These are phyloP conservation scores for Theretra japonica DNA, from an alignment of 2,888 invertebrate genomes.

Conservation along the genomic window DNA sequence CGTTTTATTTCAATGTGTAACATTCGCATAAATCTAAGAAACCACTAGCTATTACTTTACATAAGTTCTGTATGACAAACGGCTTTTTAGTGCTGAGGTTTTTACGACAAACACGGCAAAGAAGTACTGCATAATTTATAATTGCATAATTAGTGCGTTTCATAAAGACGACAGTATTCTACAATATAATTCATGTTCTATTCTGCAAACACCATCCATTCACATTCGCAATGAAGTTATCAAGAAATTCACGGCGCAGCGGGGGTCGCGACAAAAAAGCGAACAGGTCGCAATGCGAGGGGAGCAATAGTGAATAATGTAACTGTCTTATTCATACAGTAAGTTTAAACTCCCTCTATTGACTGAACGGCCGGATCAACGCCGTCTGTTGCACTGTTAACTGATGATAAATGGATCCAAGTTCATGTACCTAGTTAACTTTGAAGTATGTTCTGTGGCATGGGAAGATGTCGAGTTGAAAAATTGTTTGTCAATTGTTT, in stretches of 20 bases:
- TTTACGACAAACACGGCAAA: not conserved
- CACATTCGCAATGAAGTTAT: constrained; percentile 79
- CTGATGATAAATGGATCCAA: constrained; percentile 26
- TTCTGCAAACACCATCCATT: constrained; percentile 59
- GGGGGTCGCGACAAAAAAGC: constrained; percentile 71
- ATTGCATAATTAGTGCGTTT: not conserved
- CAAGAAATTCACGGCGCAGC: constrained; percentile 68
- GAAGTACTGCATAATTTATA: not conserved
- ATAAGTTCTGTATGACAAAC: too few species aligned
- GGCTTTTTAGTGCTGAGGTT: not conserved
- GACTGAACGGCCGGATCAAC: constrained; percentile 71
- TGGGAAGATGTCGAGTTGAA: too few species aligned
- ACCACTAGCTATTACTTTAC: too few species aligned
- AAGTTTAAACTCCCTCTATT: constrained; percentile 79
- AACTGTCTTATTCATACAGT: constrained; percentile 71
- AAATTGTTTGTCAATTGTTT: too few species aligned
- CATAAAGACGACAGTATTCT: constrained; percentile 31
- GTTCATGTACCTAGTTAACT: not conserved
- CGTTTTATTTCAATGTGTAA: too few species aligned
- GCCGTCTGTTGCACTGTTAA: constrained; percentile 37
- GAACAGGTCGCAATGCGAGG: constrained; percentile 65
- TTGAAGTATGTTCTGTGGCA: too few species aligned
- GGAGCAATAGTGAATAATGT: constrained; percentile 77
- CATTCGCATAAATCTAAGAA: too few species aligned
- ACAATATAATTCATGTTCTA: constrained; percentile 52